Evolutionary conservation across 2,888 invertebrate species (phyloP).

Genomic region (Eupithecia dodoneata): DNA sequence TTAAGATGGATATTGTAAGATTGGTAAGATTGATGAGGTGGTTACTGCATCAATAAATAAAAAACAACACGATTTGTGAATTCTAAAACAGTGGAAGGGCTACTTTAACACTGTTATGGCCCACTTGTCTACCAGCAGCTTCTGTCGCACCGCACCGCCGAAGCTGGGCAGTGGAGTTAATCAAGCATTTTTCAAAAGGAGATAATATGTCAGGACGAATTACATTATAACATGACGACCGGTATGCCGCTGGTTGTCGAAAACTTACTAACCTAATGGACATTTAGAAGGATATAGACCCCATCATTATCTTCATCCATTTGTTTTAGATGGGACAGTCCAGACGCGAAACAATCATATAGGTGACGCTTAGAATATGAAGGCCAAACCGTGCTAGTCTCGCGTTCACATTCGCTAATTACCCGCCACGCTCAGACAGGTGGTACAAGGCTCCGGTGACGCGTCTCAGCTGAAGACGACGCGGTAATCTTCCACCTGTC

Average conservation of each 20-base stretch:
- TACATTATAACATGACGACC: not conserved
- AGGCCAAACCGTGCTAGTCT: not conserved
- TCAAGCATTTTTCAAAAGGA: not conserved
- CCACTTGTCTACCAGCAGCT: no score
- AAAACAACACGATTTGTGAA: not conserved
- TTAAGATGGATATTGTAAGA: not conserved
- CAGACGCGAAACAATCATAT: no score
- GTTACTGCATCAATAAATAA: not conserved
- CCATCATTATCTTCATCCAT: no score
- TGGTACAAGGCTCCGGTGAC: conserved; percentile 20
- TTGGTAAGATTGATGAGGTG: not conserved
- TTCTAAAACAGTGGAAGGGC: not conserved
- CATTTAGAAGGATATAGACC: no score
- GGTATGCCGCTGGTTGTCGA: no score
- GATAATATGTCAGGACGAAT: not conserved
- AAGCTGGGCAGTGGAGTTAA: no score
- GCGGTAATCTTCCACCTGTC: conserved; percentile 30
- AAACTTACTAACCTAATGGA: no score
- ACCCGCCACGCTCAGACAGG: conserved; percentile 16
- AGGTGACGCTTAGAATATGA: not conserved
- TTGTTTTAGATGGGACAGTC: no score
- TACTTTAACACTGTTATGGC: not conserved
- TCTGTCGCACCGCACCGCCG: no score
- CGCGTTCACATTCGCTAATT: conserved; percentile 4
- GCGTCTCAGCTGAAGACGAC: conserved; percentile 11